Percentiles rank a stretch among this genome's conserved stretches.
These are phyloP conservation scores for Portevinia maculata DNA, from an alignment of 2,888 invertebrate genomes.

Conservation along the genomic window DNA sequence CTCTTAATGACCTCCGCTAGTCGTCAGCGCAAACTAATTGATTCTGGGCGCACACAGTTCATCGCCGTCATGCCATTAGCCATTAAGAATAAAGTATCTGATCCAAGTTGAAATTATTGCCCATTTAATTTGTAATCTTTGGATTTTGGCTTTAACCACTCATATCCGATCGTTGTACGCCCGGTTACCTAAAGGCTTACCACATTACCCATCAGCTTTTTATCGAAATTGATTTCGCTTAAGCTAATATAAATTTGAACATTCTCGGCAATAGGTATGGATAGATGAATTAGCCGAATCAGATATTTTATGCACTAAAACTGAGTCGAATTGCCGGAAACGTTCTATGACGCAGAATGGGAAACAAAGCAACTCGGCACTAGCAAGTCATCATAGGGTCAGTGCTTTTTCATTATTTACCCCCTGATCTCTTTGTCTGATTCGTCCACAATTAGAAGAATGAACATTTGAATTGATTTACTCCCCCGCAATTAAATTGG, in stretches of 20 bases:
- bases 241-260: conserved; percentile 1
- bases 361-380: conserved; percentile 28
- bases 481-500: conserved; percentile 59
- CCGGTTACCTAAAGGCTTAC: conserved; percentile 10
- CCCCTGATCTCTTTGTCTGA: conserved; percentile 16
- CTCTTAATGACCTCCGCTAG: conserved; percentile 32
- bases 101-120: conserved; percentile 33
- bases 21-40: conserved; percentile 35
- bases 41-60: conserved; percentile 37
- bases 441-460: conserved; percentile 32
- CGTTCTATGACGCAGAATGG: conserved; percentile 25
- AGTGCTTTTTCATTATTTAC: conserved; percentile 48
- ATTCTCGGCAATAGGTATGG: not conserved
- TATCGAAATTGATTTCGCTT: conserved; percentile 31
- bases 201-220: conserved; percentile 22
- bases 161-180: not conserved
- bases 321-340: conserved; percentile 41
- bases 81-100: conserved; percentile 43
- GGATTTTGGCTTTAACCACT: conserved; percentile 9
- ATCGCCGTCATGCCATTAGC: conserved; percentile 36
- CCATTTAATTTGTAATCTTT: conserved; percentile 54
- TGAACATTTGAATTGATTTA: conserved; percentile 56
- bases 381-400: conserved; percentile 46
- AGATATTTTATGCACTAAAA: conserved; percentile 25
- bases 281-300: conserved; percentile 34